Percentiles rank a stretch among this genome's conserved stretches.
phyloP scores from a whole-genome alignment of 2,888 invertebrate genomes.

The Girardia tigrina region DNA sequence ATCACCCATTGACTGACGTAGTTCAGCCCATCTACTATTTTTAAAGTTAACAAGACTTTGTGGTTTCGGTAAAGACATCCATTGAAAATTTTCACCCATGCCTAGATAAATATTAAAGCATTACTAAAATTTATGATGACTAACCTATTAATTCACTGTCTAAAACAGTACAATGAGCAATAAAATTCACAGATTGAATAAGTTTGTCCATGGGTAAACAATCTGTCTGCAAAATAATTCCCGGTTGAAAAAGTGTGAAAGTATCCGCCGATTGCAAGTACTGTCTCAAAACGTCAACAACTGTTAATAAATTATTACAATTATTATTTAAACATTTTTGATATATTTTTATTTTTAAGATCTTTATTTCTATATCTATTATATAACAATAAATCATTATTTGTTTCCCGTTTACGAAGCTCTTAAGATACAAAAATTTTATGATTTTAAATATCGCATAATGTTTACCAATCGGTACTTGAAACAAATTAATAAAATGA shows the following conservation, averaged over 20 bases:
- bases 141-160: not conserved
- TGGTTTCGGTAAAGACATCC: not conserved
- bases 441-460: too few relatives aligned
- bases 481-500: too few relatives aligned
- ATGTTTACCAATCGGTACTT: too few relatives aligned
- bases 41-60: not conserved
- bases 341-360: too few relatives aligned
- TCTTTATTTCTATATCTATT: too few relatives aligned
- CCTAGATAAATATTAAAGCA: not conserved
- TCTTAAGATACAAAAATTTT: too few relatives aligned
- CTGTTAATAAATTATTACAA: not conserved
- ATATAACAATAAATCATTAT: too few relatives aligned
- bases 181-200: not conserved
- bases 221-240: not conserved
- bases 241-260: slow-evolving; percentile 19
- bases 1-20: not conserved
- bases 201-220: not conserved
- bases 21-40: not conserved
- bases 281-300: not conserved
- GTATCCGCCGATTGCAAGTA: not conserved
- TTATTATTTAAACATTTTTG: too few relatives aligned
- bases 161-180: not conserved
- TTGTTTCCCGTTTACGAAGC: too few relatives aligned
- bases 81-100: slow-evolving; percentile 18
- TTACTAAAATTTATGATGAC: not conserved